phyloP scores from a whole-genome alignment of 1,140 invertebrate genomes.

The Drosophila malerkotliana region DNA sequence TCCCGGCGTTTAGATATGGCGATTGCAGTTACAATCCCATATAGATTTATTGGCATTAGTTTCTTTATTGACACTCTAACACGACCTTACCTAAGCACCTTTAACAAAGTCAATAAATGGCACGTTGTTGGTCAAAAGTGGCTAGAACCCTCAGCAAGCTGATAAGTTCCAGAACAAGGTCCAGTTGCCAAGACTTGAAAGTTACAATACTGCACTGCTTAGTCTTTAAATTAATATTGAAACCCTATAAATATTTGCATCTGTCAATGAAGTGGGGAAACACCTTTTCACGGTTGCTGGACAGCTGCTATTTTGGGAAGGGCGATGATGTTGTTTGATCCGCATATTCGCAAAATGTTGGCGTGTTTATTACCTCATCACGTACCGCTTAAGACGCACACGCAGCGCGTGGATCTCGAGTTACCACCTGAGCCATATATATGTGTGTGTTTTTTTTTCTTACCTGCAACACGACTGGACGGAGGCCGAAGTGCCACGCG shows the following conservation, averaged over 20 bases:
- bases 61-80: slow-evolving; percentile 5
- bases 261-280: slow-evolving; percentile 23
- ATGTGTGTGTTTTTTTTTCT: background rate
- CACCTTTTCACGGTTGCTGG: slow-evolving; percentile 48
- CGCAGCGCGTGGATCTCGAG: slow-evolving; percentile 54
- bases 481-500: slow-evolving; percentile 35
- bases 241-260: slow-evolving; percentile 30
- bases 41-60: slow-evolving; percentile 3
- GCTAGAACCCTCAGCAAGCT: background rate
- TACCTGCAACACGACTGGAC: slow-evolving; percentile 21
- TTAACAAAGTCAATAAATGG: slow-evolving; percentile 14
- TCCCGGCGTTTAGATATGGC: background rate
- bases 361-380: slow-evolving; percentile 74
- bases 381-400: slow-evolving; percentile 64
- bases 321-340: slow-evolving; percentile 30
- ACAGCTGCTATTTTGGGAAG: slow-evolving; percentile 60
- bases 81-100: background rate
- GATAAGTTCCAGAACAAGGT: background rate
- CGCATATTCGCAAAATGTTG: slow-evolving; percentile 48
- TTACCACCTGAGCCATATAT: slow-evolving; percentile 52
- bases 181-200: background rate
- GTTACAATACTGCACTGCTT: background rate
- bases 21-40: slow-evolving; percentile 1
- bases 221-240: background rate
- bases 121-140: background rate